Evolutionary conservation across 1,140 invertebrate genomes (phyloP), one percentile per base, ranked within the genome.

Genomic region (Belonocnema kinseyi): DNA sequence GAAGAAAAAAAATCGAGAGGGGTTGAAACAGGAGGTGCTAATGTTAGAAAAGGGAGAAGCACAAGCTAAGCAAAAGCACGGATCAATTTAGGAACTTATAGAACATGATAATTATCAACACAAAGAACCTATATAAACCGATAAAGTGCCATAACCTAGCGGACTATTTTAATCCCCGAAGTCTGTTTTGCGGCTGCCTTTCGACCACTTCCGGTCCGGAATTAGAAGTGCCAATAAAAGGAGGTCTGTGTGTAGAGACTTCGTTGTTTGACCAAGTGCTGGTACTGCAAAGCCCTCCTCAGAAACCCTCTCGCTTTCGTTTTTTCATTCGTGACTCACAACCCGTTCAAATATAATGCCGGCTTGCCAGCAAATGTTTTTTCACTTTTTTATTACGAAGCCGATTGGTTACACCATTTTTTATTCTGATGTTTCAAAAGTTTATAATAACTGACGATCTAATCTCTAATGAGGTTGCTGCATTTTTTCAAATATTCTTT

Each of bases 221-320:
- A 88, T 88, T 88, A 89, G 87, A 89, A 88, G 80, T 85, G 86
- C 86, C 82, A 89, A 89, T 88, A 88, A 88, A 89, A 82, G 79
- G 21, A 73, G 77, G 52, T 76, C 75, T 77, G 79, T 66, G 40
- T 73, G 81, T 76, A 83, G 78, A 85, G 85, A 77, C 79, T 77
- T 73, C 79, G 83, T 88, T 88, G 86, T 88, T 88, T 86, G 85
- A 84, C 84, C 85, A 86, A 88, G 86, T 88, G 87, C 82, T 81
- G 81, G 75, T 81, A 73, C 74, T 72, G 70, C 58, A 56, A 78
- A 26, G 21, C 10, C 40, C 40, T 46, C 40, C 40, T 46, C 26
- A 11, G 40, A 46, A 76, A 75, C 76, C 75, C 75, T 70, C 82
- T 80, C 76, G 78, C 8, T 12, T 73, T 73, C 13, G 52, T 73